Conservation (phyloP, 2,797 vertebrate species). For the Melanotaenia maccullochi region DNA sequence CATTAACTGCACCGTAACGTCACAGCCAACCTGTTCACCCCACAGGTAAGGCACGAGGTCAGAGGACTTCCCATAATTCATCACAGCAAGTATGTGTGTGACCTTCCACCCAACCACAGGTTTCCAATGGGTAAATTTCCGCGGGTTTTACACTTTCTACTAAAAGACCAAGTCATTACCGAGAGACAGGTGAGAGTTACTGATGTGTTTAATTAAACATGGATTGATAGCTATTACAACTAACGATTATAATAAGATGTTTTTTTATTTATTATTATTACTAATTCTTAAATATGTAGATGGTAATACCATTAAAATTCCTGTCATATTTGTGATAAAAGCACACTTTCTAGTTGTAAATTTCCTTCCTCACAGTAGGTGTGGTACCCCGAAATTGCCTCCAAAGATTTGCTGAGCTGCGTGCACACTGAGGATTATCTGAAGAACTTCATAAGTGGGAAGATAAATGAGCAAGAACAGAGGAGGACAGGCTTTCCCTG, state of each 20-base stretch:
- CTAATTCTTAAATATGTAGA: not conserved
- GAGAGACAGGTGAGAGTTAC: constrained; percentile 61
- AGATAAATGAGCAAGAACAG: constrained; percentile 61
- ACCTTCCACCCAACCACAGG: constrained; percentile 67
- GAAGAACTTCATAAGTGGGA: constrained; percentile 63
- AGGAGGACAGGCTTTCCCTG: constrained; percentile 73
- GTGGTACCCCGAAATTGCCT: constrained; percentile 71
- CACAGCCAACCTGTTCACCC: not conserved
- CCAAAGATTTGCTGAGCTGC: constrained; percentile 49
- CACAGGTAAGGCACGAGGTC: constrained; percentile 50
- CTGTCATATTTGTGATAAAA: not conserved
- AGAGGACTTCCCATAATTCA: constrained; percentile 61
- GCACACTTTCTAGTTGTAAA: constrained; percentile 5
- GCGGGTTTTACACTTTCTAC: constrained; percentile 55
- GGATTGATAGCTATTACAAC: not conserved
- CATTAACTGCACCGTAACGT: not conserved
- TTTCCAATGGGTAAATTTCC: constrained; percentile 75
- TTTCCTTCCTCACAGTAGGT: constrained; percentile 61
- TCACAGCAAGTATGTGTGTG: constrained; percentile 65
- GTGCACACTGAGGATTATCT: constrained; percentile 74
- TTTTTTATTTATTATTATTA: not conserved
- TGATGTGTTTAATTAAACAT: not conserved
- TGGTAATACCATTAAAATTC: not conserved
- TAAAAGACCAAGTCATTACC: constrained; percentile 67
- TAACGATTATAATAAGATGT: not conserved